phyloP scores from a whole-genome alignment of 1,140 invertebrate genomes.

The Drosophila rufa region DNA sequence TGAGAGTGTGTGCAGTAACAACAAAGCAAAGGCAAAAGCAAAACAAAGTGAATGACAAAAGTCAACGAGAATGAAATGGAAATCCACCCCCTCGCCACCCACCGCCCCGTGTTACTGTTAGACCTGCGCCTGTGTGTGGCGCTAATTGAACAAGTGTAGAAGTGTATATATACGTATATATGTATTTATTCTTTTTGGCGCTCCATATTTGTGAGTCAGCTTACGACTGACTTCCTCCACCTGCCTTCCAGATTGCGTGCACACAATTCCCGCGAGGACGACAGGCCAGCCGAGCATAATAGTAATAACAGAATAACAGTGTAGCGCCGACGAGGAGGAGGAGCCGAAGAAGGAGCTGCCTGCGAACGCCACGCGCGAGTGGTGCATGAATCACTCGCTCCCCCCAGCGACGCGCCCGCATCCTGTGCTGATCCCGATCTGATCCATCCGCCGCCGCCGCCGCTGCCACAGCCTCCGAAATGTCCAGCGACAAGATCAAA shows the following conservation, averaged over 20 bases:
- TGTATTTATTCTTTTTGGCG: constrained; percentile 38
- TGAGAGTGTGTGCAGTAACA: constrained; percentile 37
- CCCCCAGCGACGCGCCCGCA: constrained; percentile 19
- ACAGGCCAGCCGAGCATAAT: constrained; percentile 32
- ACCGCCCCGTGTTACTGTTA: constrained; percentile 19
- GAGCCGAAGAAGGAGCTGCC: constrained; percentile 20
- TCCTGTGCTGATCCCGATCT: constrained; percentile 15
- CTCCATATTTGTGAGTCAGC: constrained; percentile 50
- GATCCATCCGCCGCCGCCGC: constrained; percentile 24
- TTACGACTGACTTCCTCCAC: constrained; percentile 48
- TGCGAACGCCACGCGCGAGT: constrained; percentile 24
- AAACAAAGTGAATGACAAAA: constrained; percentile 68
- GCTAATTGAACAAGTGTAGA: constrained; percentile 71
- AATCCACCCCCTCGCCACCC: constrained; percentile 44
- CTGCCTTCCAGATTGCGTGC: constrained; percentile 54
- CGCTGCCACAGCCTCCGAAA: constrained; percentile 52
- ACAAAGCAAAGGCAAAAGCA: constrained; percentile 60
- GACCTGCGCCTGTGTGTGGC: constrained; percentile 60
- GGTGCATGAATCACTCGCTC: constrained; percentile 34
- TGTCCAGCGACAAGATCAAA: constrained; percentile 93
- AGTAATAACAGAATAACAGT: constrained; percentile 25
- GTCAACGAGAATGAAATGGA: constrained; percentile 77
- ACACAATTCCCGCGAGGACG: constrained; percentile 46
- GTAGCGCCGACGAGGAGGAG: background rate
- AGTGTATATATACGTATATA: constrained; percentile 23